These are phyloP conservation scores for Megaceryle alcyon DNA, from an alignment of 2,797 vertebrate genomes.

Conservation along the genomic window DNA sequence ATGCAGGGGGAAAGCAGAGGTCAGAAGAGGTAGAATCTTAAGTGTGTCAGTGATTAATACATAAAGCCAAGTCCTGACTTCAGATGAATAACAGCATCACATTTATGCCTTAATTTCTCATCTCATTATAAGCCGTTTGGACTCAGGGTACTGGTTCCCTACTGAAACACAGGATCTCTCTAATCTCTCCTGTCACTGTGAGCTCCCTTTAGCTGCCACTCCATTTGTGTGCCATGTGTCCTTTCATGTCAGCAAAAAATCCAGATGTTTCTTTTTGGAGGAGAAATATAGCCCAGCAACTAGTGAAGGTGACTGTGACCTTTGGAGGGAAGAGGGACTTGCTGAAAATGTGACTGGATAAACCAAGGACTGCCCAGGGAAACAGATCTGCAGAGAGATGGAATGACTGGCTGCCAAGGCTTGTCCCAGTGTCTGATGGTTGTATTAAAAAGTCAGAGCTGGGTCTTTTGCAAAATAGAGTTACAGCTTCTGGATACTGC, in stretches of 20 bases:
- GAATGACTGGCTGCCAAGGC: not conserved
- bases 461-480: not conserved
- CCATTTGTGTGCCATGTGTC: rapidly evolving
- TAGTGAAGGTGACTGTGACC: not conserved
- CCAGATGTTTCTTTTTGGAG: not conserved
- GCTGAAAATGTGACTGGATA: not conserved
- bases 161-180: not conserved
- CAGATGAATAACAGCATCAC: not conserved
- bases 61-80: not conserved
- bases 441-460: not conserved
- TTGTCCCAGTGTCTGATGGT: not conserved
- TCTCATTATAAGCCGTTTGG: not conserved
- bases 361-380: not conserved
- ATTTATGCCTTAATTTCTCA: not conserved
- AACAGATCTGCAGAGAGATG: not conserved
- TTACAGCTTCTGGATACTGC: not conserved
- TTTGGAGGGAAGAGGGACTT: not conserved
- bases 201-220: not conserved
- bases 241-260: not conserved
- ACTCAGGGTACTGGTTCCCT: not conserved
- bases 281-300: not conserved
- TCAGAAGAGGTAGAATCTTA: not conserved
- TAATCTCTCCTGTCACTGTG: not conserved
- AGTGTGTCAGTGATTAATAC: not conserved
- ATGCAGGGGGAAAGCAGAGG: rapidly evolving